phyloP scores from a whole-genome alignment of 2,888 invertebrate genomes.

The Drosophila affinis region DNA sequence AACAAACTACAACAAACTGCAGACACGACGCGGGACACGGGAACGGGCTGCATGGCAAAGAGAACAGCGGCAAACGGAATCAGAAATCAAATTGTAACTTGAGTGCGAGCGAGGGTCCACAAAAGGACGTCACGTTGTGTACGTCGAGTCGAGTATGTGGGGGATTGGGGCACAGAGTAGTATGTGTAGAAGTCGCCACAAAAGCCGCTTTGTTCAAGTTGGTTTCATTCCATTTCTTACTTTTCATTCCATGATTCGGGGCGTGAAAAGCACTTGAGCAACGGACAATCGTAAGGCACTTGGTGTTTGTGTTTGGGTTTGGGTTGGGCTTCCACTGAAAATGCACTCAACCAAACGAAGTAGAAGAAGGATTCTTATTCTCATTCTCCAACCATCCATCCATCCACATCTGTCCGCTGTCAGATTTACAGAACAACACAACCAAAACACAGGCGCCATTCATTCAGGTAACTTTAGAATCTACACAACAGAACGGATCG shows the following conservation, averaged over 20 bases:
- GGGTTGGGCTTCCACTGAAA: slow-evolving; percentile 59
- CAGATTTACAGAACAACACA: slow-evolving; percentile 35
- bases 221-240: slow-evolving; percentile 32
- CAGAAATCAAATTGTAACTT: slow-evolving; percentile 74
- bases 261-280: slow-evolving; percentile 73
- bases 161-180: background rate
- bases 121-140: slow-evolving; percentile 60
- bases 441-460: slow-evolving; percentile 19
- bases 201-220: slow-evolving; percentile 68
- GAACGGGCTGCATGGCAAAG: slow-evolving; percentile 1
- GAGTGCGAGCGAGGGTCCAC: slow-evolving; percentile 56
- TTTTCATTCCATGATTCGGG: slow-evolving; percentile 26
- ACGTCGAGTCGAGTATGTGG: background rate
- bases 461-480: slow-evolving; percentile 34
- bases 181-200: slow-evolving; percentile 32
- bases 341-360: slow-evolving; percentile 50
- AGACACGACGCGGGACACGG: slow-evolving; percentile 25
- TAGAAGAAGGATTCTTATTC: slow-evolving; percentile 31
- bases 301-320: slow-evolving; percentile 24
- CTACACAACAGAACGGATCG: slow-evolving; percentile 5
- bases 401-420: slow-evolving; percentile 26
- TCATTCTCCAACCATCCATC: background rate
- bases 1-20: slow-evolving; percentile 33
- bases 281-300: slow-evolving; percentile 44
- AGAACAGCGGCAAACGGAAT: slow-evolving; percentile 51